Base-by-base conservation (phyloP, 2,888 invertebrate species). In the Lasioglossum villosulum region DNA sequence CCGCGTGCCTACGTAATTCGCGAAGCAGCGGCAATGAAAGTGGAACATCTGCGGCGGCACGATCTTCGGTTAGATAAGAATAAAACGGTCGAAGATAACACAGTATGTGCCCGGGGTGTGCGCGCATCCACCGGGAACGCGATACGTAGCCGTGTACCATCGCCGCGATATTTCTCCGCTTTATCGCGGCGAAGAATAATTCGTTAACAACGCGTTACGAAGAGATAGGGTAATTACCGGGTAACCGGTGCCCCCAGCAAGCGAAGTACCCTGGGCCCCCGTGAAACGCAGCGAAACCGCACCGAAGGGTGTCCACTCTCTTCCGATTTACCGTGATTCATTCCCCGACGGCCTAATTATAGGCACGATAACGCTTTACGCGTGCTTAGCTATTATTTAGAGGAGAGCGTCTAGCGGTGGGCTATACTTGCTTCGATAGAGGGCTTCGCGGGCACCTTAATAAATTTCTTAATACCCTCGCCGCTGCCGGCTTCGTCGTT, bases 171-270 rank as follows among this genome's bases (percentile, higher is more conserved):
- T 91, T 89, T 90, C 89, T 92, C 90, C 88, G 88, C 89, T 90
- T 89, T 93, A 93, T 93, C 93, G 89, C 75, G 75, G 81, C 87
- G 89, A 92, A 91, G 91, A 92, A 93, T 92, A 93, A 93, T 93
- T 92, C 92, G 93, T 93, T 93, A 93, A 92, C 92, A 90, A 88
- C 92, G 92, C 90, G 91, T 93, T 93, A 91, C 89, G 88, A 74
- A 84, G 71, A 90, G 92, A 93, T 92, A 92, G 91, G 90, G 92
- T 93, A 93, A 93, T 93, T 92, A 92, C 89, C 90, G 89, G 92
- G 90, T 90, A 88, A 88, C 86, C 79, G 27, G 59, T 66, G 78
- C 82, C 86, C 68, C 39, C 42, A 63, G 79, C 87, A 16, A 45
- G 73, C 70, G 14, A 19, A 14, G 37, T 5, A n/a, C 70, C 10